Evolutionary conservation across 2,113 vertebrate species (phyloP), one percentile per base, ranked within the genome.

Genomic region (Galemys pyrenaicus): DNA sequence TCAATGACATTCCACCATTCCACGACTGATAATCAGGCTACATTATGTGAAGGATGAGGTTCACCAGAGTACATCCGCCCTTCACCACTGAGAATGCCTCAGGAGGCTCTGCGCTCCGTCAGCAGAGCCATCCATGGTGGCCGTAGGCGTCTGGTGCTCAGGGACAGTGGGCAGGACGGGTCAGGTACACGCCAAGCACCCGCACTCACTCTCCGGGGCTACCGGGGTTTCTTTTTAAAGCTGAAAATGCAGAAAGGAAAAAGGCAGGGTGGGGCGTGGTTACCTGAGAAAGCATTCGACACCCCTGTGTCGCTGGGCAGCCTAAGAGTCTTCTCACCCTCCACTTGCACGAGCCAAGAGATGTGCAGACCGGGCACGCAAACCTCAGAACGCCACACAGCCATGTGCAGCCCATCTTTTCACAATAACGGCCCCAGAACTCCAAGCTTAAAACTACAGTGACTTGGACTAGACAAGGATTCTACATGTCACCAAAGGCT

Each of bases 1-100:
- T 94, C 86, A 94, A 96, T 73, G 82, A 44, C 80, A 94, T 95
- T 95, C 95, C 91, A 92, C 87, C 80, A 94, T 95, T 95, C 95
- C 91, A 92, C 87, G 79, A 89, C 22, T 70, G 95, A n/a, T 49
- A 26, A 91, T 82, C 96, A 85, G 96, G 89, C 91, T 93, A 92
- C 44, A 95, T 82, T 86, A 93, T 84, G 46, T 2, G 74, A 88
- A 87, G 35, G 7, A 16, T 26, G 80, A 39, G 44, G 80, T 71
- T 17, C n/a, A 60, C 51, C 62, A 9, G 32, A 64, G 7, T 54
- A 16, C n/a, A 9, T 22, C 44, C 17, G 28, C 46, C 32, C 65
- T 51, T 44, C 71, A 39, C 2, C 9, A 26, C 71, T 51, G 68
- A 84, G n/a, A 89, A 77, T 17, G 32, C 44, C 44, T 49, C 6